Percentiles rank a stretch among this genome's conserved stretches.
phyloP scores from a whole-genome alignment of 2,797 vertebrate genomes.

The Chromis chromis region DNA sequence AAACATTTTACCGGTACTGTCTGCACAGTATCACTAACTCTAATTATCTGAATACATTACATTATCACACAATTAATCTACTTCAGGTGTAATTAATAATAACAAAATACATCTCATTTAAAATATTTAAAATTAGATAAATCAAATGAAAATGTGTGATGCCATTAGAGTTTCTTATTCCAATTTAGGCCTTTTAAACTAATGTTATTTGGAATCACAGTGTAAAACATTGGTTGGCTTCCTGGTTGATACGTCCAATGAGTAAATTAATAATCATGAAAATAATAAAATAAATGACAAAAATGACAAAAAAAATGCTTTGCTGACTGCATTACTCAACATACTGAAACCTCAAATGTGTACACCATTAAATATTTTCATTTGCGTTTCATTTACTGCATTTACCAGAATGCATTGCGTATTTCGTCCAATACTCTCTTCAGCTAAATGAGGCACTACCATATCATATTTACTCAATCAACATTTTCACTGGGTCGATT shows the following conservation, averaged over 20 bases:
- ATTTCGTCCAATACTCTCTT: not conserved
- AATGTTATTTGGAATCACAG: not conserved
- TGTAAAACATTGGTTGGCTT: not conserved
- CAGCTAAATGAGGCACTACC: not conserved
- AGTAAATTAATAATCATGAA: conserved; percentile 2
- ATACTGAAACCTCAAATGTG: conserved; percentile 2
- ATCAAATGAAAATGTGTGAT: not conserved
- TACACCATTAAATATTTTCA: conserved; percentile 9
- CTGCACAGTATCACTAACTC: not conserved
- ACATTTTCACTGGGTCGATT: not conserved
- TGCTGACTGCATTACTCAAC: conserved; percentile 17
- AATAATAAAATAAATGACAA: not conserved
- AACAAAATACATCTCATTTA: not conserved
- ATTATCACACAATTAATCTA: not conserved
- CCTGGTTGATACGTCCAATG: not conserved
- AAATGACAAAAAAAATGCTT: not conserved
- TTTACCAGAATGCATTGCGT: conserved; percentile 1
- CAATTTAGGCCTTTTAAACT: not conserved
- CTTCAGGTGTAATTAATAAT: too few relatives aligned
- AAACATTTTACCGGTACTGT: not conserved
- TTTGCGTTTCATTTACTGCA: not conserved
- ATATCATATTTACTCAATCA: not conserved
- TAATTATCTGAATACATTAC: not conserved
- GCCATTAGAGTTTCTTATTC: not conserved
- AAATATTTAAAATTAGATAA: not conserved